Evolutionary conservation across 2,113 vertebrate genomes (phyloP), one percentile per base, ranked within the genome.

Genomic region (Conger conger): DNA sequence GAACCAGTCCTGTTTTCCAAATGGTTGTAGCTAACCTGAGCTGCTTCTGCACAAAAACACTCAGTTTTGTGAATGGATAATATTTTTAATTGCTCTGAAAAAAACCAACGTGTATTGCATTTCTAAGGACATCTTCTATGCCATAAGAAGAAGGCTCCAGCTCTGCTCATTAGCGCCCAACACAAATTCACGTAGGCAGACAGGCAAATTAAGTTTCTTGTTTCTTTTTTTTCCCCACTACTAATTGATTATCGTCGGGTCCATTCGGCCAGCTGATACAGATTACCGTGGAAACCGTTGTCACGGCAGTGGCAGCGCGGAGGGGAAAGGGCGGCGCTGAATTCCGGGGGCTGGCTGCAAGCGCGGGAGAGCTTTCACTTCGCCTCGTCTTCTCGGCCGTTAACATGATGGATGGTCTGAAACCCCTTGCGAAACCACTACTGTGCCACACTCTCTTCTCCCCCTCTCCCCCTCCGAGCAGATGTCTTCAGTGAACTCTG

Each of bases 401-500:
- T 79, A 45, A 33, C 1, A 88, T 93, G 92, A 93, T 86, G 88
- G 92, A 93, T 90, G 85, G 86, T 33, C 85, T 85, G 87, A 86
- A 87, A 87, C 85, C 85, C 84, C 85, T 73, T 87, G 38, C 87
- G 80, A 84, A 73, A 85, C 88, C 87, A n/a, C 1, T 88, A 92
- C 86, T 89, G 88, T 84, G 89, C 68, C 85, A 89, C 87, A 68
- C 89, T 82, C 20, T 90, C 90, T 88, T 88, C 89, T 83, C 91
- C 90, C 81, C 57, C 90, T 89, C 89, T 92, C 91, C 89, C 90
- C 77, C 87, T 94, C 87, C 79, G 92, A 94, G 94, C 96, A 97
- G 96, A 96, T 97, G 96, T 96, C 94, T 93, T 91, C 45, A 85
- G 88, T 95, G 95, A 97, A 96, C 95, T 94, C 95, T 96, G 96